phyloP scores from a whole-genome alignment of 2,797 vertebrate genomes.

The Eulemur coronatus region DNA sequence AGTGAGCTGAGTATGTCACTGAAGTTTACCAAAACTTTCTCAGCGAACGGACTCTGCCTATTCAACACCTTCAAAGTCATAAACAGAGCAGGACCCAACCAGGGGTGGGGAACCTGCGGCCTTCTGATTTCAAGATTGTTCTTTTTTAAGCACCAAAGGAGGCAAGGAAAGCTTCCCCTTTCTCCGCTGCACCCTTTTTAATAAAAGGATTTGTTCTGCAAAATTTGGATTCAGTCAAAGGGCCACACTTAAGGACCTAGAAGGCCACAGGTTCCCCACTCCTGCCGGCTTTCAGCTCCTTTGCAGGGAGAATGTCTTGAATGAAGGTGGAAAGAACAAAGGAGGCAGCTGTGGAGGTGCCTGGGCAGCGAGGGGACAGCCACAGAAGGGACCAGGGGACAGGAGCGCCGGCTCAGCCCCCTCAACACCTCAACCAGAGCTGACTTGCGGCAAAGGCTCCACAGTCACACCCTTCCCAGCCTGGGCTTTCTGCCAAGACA shows the following conservation, averaged over 20 bases:
- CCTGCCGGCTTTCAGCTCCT: neutral
- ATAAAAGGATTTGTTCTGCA: too few species aligned
- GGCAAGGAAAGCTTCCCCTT: too few species aligned
- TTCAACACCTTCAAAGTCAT: neutral
- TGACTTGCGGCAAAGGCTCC: rapidly evolving
- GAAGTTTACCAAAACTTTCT: neutral
- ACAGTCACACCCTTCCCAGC: neutral
- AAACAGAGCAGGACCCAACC: neutral
- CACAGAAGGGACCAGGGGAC: neutral
- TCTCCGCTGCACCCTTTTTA: too few species aligned
- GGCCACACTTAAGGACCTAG: too few species aligned
- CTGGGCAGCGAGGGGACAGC: neutral
- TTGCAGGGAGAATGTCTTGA: neutral
- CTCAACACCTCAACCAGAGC: neutral
- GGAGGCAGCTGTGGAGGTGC: neutral
- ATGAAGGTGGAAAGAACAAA: neutral
- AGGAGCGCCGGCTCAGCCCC: neutral
- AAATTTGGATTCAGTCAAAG: too few species aligned
- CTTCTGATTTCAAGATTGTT: too few species aligned
- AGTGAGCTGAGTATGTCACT: neutral
- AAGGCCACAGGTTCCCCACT: too few species aligned
- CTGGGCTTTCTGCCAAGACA: neutral
- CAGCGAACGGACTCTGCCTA: neutral
- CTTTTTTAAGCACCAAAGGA: too few species aligned
- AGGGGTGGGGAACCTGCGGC: too few species aligned